These are phyloP conservation scores for Onchidella celtica DNA, from an alignment of 2,888 invertebrate genomes.

Conservation along the genomic window DNA sequence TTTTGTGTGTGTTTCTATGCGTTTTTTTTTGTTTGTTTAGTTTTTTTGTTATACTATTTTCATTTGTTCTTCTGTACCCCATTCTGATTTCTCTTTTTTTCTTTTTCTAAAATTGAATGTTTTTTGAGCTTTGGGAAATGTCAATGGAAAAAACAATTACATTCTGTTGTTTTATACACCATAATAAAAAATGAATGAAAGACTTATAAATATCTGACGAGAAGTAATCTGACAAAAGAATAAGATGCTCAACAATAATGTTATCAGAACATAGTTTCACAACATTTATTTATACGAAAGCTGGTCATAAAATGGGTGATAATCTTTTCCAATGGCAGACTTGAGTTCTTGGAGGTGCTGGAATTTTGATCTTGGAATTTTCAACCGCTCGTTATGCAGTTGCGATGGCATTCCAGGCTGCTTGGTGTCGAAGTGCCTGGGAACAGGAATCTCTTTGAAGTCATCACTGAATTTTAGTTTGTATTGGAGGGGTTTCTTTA, in stretches of 20 bases:
- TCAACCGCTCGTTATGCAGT: neutral
- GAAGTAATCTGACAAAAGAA: no score
- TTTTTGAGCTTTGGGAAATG: no score
- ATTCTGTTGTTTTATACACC: no score
- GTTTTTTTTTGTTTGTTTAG: neutral
- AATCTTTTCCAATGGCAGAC: neutral
- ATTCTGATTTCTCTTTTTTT: no score
- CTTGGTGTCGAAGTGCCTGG: neutral
- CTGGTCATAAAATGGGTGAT: neutral
- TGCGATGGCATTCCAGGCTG: neutral
- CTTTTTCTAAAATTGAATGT: no score
- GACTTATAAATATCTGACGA: no score
- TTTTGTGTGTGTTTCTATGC: neutral
- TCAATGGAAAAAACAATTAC: no score
- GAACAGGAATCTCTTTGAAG: neutral
- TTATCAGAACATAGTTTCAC: neutral
- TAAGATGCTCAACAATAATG: neutral
- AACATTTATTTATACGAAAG: neutral
- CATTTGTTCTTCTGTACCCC: neutral
- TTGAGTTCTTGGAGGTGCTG: neutral
- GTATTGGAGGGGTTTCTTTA: conserved; percentile 5
- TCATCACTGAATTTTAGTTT: neutral
- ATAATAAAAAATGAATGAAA: no score
- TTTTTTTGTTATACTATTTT: neutral
- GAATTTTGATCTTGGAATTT: neutral